phyloP scores from a whole-genome alignment of 2,888 invertebrate species.

The Tetragonisca angustula region DNA sequence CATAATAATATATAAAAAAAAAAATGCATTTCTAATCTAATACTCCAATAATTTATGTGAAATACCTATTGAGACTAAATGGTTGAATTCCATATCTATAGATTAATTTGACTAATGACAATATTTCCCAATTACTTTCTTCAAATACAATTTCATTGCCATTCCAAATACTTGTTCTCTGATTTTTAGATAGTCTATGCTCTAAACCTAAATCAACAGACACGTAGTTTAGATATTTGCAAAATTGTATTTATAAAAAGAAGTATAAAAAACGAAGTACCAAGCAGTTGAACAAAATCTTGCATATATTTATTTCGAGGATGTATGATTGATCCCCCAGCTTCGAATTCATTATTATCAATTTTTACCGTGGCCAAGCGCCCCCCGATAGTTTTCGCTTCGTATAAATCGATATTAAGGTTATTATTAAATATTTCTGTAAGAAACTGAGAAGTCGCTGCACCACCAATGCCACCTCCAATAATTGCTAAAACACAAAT shows the following conservation, averaged over 20 bases:
- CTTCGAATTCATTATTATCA: constrained; percentile 85
- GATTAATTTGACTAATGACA: constrained; percentile 84
- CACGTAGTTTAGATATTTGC: background rate
- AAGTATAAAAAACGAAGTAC: constrained; percentile 76
- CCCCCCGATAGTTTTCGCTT: constrained; percentile 86
- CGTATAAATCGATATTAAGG: constrained; percentile 86
- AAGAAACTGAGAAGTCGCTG: constrained; percentile 86
- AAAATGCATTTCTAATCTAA: background rate
- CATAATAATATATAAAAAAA: constrained; percentile 55
- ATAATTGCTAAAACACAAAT: constrained; percentile 85
- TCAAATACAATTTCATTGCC: constrained; percentile 85
- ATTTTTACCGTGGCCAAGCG: constrained; percentile 85
- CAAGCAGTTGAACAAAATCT: constrained; percentile 85
- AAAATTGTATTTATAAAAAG: background rate
- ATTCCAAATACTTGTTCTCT: constrained; percentile 84
- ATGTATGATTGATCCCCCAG: constrained; percentile 87
- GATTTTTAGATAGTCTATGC: constrained; percentile 63
- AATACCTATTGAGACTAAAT: constrained; percentile 83
- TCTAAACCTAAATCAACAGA: constrained; percentile 77
- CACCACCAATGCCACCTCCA: constrained; percentile 88
- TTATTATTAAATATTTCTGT: constrained; percentile 82
- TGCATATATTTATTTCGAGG: constrained; percentile 86
- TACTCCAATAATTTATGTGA: background rate
- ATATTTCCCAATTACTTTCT: constrained; percentile 84
- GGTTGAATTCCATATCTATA: constrained; percentile 86